Conservation (phyloP, 2,113 vertebrate species). For the Pollachius pollachius region DNA sequence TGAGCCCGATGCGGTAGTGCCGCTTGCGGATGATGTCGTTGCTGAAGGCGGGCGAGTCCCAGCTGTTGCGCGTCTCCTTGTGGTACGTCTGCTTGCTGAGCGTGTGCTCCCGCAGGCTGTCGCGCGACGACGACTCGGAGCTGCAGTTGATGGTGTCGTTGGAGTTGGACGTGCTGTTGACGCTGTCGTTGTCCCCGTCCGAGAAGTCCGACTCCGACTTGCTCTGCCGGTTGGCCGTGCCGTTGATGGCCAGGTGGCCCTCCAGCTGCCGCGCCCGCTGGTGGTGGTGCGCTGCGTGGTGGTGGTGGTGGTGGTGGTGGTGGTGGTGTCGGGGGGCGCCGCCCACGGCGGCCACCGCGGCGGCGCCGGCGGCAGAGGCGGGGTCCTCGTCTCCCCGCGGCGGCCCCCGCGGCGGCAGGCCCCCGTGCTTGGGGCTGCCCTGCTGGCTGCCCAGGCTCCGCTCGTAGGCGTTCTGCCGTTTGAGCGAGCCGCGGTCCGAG, state of each 20-base stretch:
- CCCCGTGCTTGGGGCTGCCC: constrained; percentile 85
- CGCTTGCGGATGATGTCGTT: constrained; percentile 94
- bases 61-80: constrained; percentile 97
- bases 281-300: constrained; percentile 30
- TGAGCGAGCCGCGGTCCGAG: constrained; percentile 86
- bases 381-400: constrained; percentile 19
- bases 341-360: constrained; percentile 78
- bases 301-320: too few relatives aligned
- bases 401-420: constrained; percentile 52
- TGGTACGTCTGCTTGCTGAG: constrained; percentile 97
- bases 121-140: constrained; percentile 92
- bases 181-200: constrained; percentile 94
- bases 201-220: constrained; percentile 96
- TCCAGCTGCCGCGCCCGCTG: constrained; percentile 84
- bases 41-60: constrained; percentile 97
- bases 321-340: constrained; percentile 11
- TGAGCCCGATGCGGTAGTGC: constrained; percentile 95
- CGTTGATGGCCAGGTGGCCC: constrained; percentile 90
- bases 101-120: constrained; percentile 93
- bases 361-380: constrained; percentile 54
- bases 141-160: constrained; percentile 98
- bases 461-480: constrained; percentile 84
- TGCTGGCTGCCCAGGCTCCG: constrained; percentile 78
- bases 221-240: constrained; percentile 89
- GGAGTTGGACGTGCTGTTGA: constrained; percentile 98